phyloP scores from a whole-genome alignment of 2,888 invertebrate species.

The Meteorus cinctellus region DNA sequence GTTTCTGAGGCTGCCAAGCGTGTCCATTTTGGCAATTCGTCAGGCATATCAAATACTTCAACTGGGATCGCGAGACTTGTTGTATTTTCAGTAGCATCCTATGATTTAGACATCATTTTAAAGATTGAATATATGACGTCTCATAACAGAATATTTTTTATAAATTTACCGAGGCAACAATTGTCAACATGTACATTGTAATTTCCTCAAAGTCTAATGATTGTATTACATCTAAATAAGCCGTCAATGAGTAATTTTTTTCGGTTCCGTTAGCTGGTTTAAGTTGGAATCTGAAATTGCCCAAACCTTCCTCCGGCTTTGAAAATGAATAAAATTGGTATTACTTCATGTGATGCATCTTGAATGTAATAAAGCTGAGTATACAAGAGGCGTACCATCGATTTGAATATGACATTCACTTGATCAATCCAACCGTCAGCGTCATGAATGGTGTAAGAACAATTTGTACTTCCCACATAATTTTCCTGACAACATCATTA shows the following conservation, averaged over 20 bases:
- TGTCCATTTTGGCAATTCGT: conserved; percentile 78
- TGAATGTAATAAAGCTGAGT: conserved; percentile 12
- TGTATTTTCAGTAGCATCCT: conserved; percentile 74
- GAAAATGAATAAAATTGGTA: not conserved
- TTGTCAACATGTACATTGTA: conserved; percentile 76
- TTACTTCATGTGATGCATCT: too few species aligned
- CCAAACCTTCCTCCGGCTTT: conserved; percentile 45
- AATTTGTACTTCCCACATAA: conserved; percentile 51
- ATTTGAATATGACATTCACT: conserved; percentile 40
- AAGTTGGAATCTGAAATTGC: conserved; percentile 44
- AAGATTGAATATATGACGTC: conserved; percentile 27
- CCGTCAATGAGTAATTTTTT: conserved; percentile 42
- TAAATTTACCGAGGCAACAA: conserved; percentile 75
- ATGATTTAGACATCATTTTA: conserved; percentile 5
- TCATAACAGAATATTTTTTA: not conserved
- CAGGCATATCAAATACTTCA: conserved; percentile 77
- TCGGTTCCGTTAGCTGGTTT: conserved; percentile 24
- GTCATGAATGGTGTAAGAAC: conserved; percentile 55
- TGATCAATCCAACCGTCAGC: conserved; percentile 56
- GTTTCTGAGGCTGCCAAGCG: conserved; percentile 76
- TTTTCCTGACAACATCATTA: conserved; percentile 55
- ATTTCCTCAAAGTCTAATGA: conserved; percentile 71
- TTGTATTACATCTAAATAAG: conserved; percentile 52
- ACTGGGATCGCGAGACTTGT: conserved; percentile 75
- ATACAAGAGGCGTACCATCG: conserved; percentile 43